A percentile compares a stretch with the other conserved stretches of the same genome.
phyloP scores from a whole-genome alignment of 2,113 vertebrate genomes.

The Uropsilus gracilis region DNA sequence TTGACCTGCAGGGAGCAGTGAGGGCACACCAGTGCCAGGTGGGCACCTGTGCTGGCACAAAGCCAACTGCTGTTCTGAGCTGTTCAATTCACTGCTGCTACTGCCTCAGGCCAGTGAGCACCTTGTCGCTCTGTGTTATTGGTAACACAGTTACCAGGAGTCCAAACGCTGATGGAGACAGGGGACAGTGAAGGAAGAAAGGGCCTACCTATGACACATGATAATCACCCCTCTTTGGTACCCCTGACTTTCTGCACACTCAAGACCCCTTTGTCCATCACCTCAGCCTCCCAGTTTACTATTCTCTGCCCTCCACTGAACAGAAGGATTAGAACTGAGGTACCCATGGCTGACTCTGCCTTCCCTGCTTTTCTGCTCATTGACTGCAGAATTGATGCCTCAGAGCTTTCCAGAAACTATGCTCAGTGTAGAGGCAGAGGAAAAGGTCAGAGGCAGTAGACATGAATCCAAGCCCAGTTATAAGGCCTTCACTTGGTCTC shows the following conservation, averaged over 20 bases:
- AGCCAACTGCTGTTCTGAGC: background rate
- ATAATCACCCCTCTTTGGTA: background rate
- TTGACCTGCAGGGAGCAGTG: background rate
- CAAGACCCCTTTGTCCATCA: background rate
- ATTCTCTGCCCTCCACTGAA: background rate
- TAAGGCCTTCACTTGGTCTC: background rate
- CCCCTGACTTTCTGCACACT: background rate
- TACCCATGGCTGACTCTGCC: background rate
- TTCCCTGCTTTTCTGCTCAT: background rate
- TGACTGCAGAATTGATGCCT: background rate
- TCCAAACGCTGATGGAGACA: background rate
- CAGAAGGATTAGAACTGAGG: background rate
- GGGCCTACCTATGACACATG: background rate
- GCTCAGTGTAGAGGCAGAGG: background rate
- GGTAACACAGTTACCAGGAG: slow-evolving; percentile 47
- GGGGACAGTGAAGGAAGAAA: background rate
- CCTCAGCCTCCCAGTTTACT: background rate
- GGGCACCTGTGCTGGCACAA: background rate
- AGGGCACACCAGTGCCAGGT: background rate
- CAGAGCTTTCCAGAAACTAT: background rate
- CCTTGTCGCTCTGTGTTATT: slow-evolving; percentile 59
- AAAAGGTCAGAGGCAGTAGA: background rate
- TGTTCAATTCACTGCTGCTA: background rate
- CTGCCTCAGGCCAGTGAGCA: slow-evolving; percentile 19
- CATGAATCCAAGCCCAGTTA: background rate